A percentile compares a stretch with the other conserved stretches of the same genome.
Evolutionary conservation across 37 sponge, comb jelly and placozoan species (phyloP).

Genomic region (Crambe crambe): DNA sequence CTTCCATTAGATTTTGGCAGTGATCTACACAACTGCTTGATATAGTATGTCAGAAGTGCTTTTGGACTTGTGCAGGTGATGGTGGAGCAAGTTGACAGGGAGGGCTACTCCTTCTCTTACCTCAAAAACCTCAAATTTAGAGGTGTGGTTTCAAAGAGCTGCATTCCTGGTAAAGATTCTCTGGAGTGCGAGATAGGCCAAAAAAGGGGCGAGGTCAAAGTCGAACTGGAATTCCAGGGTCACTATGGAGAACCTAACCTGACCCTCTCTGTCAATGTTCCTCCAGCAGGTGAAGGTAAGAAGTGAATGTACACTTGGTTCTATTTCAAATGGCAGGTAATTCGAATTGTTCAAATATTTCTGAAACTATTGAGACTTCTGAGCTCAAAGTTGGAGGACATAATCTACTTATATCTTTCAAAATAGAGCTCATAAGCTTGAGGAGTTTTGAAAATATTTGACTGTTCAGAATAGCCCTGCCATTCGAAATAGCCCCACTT

Average conservation of each 20-base stretch:
- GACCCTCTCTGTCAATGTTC: conserved; percentile 5
- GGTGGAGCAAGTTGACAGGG: conserved; percentile 38
- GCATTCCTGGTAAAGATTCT: background rate
- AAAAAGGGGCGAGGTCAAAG: background rate
- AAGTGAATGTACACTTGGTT: background rate
- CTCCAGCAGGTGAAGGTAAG: conserved; percentile 13
- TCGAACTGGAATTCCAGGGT: conserved; percentile 28
- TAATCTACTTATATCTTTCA: too few species aligned
- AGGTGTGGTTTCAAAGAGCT: background rate
- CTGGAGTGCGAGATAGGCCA: background rate
- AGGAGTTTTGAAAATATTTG: too few species aligned
- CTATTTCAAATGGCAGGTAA: too few species aligned
- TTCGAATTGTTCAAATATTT: too few species aligned
- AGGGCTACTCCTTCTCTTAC: conserved; percentile 63
- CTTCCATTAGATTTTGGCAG: too few species aligned
- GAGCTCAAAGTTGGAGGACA: too few species aligned
- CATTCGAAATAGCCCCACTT: too few species aligned
- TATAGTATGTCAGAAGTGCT: too few species aligned
- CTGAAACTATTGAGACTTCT: too few species aligned
- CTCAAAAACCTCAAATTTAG: conserved; percentile 30
- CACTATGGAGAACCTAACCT: conserved; percentile 69
- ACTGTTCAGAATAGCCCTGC: too few species aligned
- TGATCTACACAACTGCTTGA: too few species aligned
- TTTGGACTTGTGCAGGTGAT: conserved; percentile 21
- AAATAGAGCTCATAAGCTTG: too few species aligned